phyloP scores from a whole-genome alignment of 1,140 invertebrate species.

The Phocides pigmalion region DNA sequence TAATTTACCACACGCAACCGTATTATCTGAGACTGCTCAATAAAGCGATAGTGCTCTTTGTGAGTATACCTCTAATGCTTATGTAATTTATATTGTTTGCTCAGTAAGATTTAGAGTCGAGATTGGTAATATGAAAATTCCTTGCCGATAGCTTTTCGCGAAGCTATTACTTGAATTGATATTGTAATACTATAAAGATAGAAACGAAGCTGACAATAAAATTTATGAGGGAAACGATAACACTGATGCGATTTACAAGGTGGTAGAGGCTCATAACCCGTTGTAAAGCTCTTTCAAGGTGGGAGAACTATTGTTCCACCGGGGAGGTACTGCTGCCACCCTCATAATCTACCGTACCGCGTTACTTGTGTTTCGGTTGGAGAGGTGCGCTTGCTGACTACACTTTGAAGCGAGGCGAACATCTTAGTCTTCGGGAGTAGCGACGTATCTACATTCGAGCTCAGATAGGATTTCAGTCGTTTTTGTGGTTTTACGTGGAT shows the following conservation, averaged over 20 bases:
- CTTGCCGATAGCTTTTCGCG: slow-evolving; percentile 10
- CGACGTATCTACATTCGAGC: too few species aligned
- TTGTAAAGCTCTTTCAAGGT: too few species aligned
- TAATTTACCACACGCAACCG: slow-evolving; percentile 7
- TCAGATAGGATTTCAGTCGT: too few species aligned
- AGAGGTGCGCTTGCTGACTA: too few species aligned
- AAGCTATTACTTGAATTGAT: slow-evolving; percentile 8
- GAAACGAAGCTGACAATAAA: slow-evolving; percentile 1
- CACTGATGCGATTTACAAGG: neutral
- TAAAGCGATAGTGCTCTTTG: slow-evolving; percentile 40
- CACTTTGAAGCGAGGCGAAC: too few species aligned
- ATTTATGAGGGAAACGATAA: slow-evolving; percentile 1
- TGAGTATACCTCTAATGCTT: slow-evolving; percentile 39
- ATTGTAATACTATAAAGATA: slow-evolving; percentile 4
- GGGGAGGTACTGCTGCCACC: too few species aligned
- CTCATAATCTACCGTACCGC: too few species aligned
- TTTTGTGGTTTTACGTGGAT: too few species aligned
- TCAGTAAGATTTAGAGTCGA: slow-evolving; percentile 19
- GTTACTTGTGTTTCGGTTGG: too few species aligned
- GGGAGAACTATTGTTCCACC: too few species aligned
- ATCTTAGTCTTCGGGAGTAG: too few species aligned
- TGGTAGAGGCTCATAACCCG: too few species aligned
- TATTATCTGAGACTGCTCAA: slow-evolving; percentile 32
- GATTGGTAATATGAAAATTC: slow-evolving; percentile 30
- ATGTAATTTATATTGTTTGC: slow-evolving; percentile 45